Conservation (phyloP, 2,113 vertebrate species). For the Sorex fumeus region DNA sequence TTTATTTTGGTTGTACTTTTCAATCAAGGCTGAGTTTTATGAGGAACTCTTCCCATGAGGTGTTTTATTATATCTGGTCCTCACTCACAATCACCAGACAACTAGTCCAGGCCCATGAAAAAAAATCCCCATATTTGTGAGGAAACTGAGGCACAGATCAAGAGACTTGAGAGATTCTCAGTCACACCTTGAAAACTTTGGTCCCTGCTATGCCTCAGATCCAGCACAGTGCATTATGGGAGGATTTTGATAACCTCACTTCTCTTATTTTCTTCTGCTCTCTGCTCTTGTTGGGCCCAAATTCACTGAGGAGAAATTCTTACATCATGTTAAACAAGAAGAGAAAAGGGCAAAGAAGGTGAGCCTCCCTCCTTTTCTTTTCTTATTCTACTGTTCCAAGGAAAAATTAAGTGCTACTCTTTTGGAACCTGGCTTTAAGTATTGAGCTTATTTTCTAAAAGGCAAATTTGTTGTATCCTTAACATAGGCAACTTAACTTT, state of each 20-base stretch:
- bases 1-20: neutral
- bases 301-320: neutral
- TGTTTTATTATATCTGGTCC: neutral
- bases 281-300: neutral
- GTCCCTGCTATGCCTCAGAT: neutral
- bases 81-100: neutral
- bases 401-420: neutral
- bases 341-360: neutral
- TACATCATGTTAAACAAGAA: neutral
- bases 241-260: neutral
- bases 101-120: neutral
- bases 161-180: neutral
- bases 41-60: neutral
- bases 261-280: neutral
- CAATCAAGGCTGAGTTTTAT: neutral
- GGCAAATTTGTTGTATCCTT: neutral
- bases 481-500: neutral
- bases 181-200: neutral
- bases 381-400: neutral
- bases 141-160: neutral
- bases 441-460: neutral
- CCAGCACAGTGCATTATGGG: neutral
- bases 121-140: neutral
- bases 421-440: neutral
- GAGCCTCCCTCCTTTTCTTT: neutral